phyloP scores from a whole-genome alignment of 2,888 invertebrate species.

The Mamestra brassicae region DNA sequence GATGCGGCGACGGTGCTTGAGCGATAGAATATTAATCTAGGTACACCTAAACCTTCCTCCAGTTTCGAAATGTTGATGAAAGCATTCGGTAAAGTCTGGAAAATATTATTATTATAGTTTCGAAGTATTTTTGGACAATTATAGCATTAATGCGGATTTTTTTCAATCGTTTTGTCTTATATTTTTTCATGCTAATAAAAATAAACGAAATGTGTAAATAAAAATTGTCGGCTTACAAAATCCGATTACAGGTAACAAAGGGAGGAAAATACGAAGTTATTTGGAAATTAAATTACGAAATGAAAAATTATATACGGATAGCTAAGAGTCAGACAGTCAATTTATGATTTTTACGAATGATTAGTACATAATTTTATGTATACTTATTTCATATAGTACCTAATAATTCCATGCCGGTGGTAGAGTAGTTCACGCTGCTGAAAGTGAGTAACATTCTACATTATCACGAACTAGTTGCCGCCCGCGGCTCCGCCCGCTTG shows the following conservation, averaged over 20 bases:
- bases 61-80: neutral
- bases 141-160: no score
- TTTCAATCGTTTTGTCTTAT: neutral
- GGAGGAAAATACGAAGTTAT: conserved; percentile 20
- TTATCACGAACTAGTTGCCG: no score
- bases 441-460: neutral
- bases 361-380: neutral
- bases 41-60: neutral
- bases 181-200: neutral
- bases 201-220: conserved; percentile 1
- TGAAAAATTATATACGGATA: neutral
- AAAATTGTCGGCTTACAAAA: conserved; percentile 7
- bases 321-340: neutral
- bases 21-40: neutral
- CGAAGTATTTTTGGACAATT: neutral
- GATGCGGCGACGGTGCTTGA: neutral
- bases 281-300: conserved; percentile 2
- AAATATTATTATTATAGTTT: neutral
- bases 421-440: no score
- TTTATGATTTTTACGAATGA: neutral
- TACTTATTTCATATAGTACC: no score
- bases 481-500: no score
- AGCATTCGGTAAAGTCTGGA: neutral
- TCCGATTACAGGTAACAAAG: conserved; percentile 43
- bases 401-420: neutral